Base-by-base conservation (phyloP, 23 tunicate genomes). In the Styela clava region DNA sequence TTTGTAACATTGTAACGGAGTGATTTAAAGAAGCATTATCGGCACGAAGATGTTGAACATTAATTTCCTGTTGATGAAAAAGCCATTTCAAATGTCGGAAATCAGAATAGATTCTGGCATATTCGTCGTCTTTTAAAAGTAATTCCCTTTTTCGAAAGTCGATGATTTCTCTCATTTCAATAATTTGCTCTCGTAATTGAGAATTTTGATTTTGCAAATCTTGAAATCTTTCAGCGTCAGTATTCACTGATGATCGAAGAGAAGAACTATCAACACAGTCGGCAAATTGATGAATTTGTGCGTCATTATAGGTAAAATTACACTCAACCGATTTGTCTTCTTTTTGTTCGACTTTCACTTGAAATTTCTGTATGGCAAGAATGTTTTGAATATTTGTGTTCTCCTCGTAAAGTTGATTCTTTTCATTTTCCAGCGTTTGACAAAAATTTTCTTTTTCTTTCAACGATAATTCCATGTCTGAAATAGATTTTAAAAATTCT, bases 41-140 rank as follows among this genome's bases (percentile, higher is more conserved):
- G 24, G 81, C 69, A 21, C 81, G 81, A 22, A 76, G 62, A 33
- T 36, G 21, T 2, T 76, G 81, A 21, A 76, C 65, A 0, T 69
- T 76, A 31, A 76, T 56, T 44, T 76, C 65, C 31, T 76, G 81
- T 21, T 44, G 64, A 44, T 76, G 81, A 29, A 52, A 76, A 76
- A 56, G n/a, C 81, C 81, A 76, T 24, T 31, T 25, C 27, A 76
- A 56, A 26, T 76, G 65, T 51, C 81, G 28, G 16, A 44, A 44
- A 44, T 52, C 65, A 20, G 62, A 69, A 27, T 22, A 23, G 27
- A 76, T 76, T 16, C 77, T 33, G 12, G 5, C 16, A 34, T 32
- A 71, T 21, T 71, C 77, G 35, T 71, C 77, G 7, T 71, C 35
- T 30, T 30, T 31, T 31, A 16, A 5, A 7, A 27, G 31, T 24